Percentiles rank a stretch among this genome's conserved stretches.
These are phyloP conservation scores for Furcula furcula DNA, from an alignment of 2,888 invertebrate genomes.

Conservation along the genomic window DNA sequence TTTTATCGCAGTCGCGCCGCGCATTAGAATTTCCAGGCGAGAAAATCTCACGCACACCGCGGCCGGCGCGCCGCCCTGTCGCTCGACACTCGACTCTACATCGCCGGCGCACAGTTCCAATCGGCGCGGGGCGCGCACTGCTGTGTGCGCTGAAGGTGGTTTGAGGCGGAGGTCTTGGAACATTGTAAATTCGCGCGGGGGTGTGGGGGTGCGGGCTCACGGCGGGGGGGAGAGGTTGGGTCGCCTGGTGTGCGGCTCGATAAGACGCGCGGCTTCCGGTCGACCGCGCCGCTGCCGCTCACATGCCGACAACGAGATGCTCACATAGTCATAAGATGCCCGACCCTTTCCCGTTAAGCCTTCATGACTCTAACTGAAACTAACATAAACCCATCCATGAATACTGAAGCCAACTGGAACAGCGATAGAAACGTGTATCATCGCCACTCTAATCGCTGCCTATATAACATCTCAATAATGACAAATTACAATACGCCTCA, in stretches of 20 bases:
- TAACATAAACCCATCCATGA: no score
- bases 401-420: no score
- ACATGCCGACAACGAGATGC: no score
- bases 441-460: no score
- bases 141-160: constrained; percentile 22
- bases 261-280: constrained; percentile 37
- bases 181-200: constrained; percentile 73
- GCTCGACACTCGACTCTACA: constrained; percentile 11
- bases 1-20: constrained; percentile 80
- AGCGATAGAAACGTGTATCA: no score
- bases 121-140: constrained; percentile 5
- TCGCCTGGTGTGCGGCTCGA: constrained; percentile 56
- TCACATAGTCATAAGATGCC: no score
- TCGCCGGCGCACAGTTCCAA: constrained; percentile 3
- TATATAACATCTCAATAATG: no score
- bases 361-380: no score
- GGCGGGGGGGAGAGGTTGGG: constrained; percentile 26
- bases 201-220: constrained; percentile 18
- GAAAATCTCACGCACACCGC: constrained; percentile 74
- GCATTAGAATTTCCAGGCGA: constrained; percentile 81
- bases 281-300: constrained; percentile 15
- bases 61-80: constrained; percentile 3
- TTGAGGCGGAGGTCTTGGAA: constrained; percentile 38
- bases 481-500: no score
- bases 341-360: no score